Evolutionary conservation across 2,113 vertebrate species (phyloP).

Genomic region (Nestor notabilis): DNA sequence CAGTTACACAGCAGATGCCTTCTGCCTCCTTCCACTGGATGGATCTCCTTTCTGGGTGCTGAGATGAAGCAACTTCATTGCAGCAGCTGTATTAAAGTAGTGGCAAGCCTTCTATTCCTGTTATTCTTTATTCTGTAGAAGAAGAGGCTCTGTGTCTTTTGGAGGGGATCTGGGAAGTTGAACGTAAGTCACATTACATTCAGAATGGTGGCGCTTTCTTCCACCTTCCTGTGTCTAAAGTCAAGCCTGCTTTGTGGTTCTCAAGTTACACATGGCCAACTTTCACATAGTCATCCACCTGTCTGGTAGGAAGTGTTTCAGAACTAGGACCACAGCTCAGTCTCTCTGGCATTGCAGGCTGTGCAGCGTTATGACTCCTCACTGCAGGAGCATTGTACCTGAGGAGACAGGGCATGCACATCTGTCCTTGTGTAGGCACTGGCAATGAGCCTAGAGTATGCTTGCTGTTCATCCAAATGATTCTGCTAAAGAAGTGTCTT

Average conservation of each 20-base stretch:
- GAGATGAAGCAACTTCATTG: neutral
- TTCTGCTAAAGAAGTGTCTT: neutral
- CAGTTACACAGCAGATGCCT: neutral
- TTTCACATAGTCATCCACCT: neutral
- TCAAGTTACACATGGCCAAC: neutral
- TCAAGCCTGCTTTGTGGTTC: neutral
- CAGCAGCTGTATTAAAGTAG: neutral
- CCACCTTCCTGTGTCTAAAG: neutral
- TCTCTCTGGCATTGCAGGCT: neutral
- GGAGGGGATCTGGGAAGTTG: neutral
- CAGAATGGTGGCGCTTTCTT: neutral
- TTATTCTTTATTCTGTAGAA: neutral
- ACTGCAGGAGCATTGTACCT: neutral
- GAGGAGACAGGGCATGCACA: neutral
- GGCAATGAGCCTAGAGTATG: neutral
- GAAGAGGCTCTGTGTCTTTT: neutral
- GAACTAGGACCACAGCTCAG: neutral
- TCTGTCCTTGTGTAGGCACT: neutral
- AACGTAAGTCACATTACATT: neutral
- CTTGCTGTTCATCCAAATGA: conserved; percentile 11
- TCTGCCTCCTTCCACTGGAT: neutral
- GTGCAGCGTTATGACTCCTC: neutral
- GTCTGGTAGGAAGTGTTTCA: neutral
- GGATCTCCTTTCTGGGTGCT: neutral
- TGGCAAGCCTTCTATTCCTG: neutral